Base-by-base conservation (phyloP, 2,888 invertebrate genomes). In the Chirona hameri region DNA sequence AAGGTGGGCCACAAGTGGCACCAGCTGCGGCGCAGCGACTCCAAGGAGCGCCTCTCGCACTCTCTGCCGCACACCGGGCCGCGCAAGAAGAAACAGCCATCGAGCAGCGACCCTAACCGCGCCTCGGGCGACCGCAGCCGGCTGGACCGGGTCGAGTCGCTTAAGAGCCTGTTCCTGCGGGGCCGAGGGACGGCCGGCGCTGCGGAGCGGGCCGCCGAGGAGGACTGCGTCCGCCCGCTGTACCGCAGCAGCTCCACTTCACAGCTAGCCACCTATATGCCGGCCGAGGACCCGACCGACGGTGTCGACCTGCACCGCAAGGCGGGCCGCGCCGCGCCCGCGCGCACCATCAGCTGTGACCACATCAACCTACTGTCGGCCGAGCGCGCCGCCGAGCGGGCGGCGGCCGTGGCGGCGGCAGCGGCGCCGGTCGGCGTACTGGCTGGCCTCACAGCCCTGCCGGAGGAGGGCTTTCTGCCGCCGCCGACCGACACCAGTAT, bases 281-380 rank as follows among this genome's bases (percentile, higher is more conserved):
- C 93, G 87, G 93, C 93, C 84, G 94, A 94, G 87, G 94, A 94
- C 88, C 93, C 94, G 15, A 93, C 93, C n/a, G 93, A 93, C 86
- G 93, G 93, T 76, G 90, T 94, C 82, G 93, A 93, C 86, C 82
- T 84, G 79, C 24, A 24, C 21, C 18, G 76, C 76, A 4, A 39
- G 76, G 5, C 76, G 39, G 76, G 46, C 31, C 10, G 14, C 27
- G 76, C 76, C 21, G 60, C 72, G 31, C 72, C 72, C 18, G 72
- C 72, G 31, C 29, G 29, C 18, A n/a, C 72, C 10, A 39, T 39
- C 46, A 76, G 76, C 76, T 76, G 76, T 14, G 76, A 76, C 46
- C 15, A 76, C 76, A 39, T 76, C 46, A 76, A 21, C 27, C 76
- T 76, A 24, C 76, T 76, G 76, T 9, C 76, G 12, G 76, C 46